Percentiles rank a stretch among this genome's conserved stretches.
Conservation (phyloP, 37 sponge, comb jelly and placozoan genomes). For the Chondrosia reniformis region DNA sequence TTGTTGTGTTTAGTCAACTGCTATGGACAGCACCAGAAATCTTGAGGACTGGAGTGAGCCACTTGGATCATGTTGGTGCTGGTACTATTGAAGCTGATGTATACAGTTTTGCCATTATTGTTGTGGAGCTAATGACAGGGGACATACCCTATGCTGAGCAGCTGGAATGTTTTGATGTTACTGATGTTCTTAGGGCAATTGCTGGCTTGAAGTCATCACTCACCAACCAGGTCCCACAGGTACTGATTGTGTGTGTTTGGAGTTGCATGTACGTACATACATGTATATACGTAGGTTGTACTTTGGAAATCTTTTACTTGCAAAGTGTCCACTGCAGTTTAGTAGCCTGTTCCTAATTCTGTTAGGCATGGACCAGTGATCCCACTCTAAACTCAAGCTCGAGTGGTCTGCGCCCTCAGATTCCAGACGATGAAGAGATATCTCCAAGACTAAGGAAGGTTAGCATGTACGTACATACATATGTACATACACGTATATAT, state of each 20-base stretch:
- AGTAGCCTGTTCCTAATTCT: no score
- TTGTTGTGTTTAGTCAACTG: slow-evolving; percentile 22
- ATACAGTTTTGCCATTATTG: slow-evolving; percentile 55
- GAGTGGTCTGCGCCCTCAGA: not conserved
- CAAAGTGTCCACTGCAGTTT: no score
- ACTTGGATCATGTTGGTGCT: slow-evolving; percentile 48
- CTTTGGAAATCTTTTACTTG: no score
- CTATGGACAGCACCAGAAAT: slow-evolving; percentile 59
- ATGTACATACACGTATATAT: no score
- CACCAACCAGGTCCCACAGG: slow-evolving; percentile 24
- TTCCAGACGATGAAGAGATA: no score
- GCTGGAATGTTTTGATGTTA: slow-evolving; percentile 42
- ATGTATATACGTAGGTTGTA: no score
- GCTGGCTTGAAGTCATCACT: slow-evolving; percentile 38
- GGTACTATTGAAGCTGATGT: slow-evolving; percentile 53
- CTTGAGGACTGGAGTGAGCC: slow-evolving; percentile 34
- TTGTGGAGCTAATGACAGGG: slow-evolving; percentile 43
- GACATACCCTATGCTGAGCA: slow-evolving; percentile 48
- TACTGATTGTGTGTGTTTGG: not conserved
- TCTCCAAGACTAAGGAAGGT: no score
- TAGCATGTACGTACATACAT: no score
- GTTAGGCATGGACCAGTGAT: not conserved
- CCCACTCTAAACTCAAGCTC: not conserved
- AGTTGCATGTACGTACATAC: not conserved
- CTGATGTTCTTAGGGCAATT: slow-evolving; percentile 45